Base-by-base conservation (phyloP, 2,888 invertebrate genomes). In the Ennomos quercinarius region DNA sequence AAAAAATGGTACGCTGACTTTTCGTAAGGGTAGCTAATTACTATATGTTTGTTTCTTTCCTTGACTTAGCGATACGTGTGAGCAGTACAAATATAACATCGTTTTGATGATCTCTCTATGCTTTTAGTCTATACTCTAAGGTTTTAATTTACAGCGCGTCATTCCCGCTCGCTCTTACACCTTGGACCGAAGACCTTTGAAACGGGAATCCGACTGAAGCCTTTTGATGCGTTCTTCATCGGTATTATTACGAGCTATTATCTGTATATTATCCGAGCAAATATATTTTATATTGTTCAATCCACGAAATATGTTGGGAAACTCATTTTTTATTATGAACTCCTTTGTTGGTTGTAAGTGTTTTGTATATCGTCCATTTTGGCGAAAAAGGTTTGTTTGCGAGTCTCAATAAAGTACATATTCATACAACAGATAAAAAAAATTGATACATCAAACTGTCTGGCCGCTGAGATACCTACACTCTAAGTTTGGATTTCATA, bases 171-270 rank as follows among this genome's bases (percentile, higher is more conserved):
- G 35, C 50, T 36, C 11, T 35, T 8, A 3, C 50, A 8, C 1
- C 17, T 60, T 39, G 27, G 8, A 51, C 54, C 50, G 42, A n/a
- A 3, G 10, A 34, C 36, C 9, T 9, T 11, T 39, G 40, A 71
- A 69, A 68, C 67, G 65, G 67, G 66, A 59, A 65, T 66, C 64
- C 67, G 59, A 51, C 61, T 37, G 65, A 68, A 71, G 61, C 64
- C 70, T 66, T 75, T 73, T 72, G 71, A 74, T 64, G 68, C 70
- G 73, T 69, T 66, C 74, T 69, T 63, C 67, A 67, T 67, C 67
- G 66, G 56, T 67, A 63, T 71, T 75, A 74, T 74, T 73, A 65
- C 70, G 17, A 65, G 64, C 66, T 67, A 73, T 74, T 73, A 73
- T 74, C 65, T 70, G 53, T 53, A 64, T 50, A 70, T 64, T 63